Conservation (phyloP, 1,140 invertebrate genomes). For the Drosophila repleta region DNA sequence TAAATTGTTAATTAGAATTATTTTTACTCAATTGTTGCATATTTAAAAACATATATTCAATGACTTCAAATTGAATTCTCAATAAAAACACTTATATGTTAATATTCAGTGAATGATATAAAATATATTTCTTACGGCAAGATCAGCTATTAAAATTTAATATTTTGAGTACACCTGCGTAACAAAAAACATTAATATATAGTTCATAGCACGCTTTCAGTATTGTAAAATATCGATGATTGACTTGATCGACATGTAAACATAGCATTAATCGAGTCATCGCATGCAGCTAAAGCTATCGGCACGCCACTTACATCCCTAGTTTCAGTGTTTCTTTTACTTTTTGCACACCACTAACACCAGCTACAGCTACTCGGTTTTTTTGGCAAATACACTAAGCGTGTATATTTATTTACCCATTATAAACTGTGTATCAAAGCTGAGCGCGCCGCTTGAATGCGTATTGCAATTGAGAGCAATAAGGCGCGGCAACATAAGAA, state of each 20-base stretch:
- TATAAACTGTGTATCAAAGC: slow-evolving; percentile 6
- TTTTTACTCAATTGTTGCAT: too few species aligned
- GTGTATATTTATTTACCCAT: neutral
- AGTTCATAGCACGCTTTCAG: neutral
- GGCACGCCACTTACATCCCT: neutral
- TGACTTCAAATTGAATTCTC: too few species aligned
- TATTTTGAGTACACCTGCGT: too few species aligned
- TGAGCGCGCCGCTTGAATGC: neutral
- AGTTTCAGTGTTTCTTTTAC: slow-evolving; percentile 24
- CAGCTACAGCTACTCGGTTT: slow-evolving; percentile 17
- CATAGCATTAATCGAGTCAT: neutral
- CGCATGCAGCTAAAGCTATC: neutral
- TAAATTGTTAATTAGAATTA: too few species aligned
- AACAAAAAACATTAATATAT: too few species aligned
- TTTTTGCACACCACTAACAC: slow-evolving; percentile 28
- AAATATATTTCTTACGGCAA: too few species aligned
- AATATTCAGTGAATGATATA: neutral
- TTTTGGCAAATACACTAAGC: slow-evolving; percentile 23
- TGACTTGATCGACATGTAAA: neutral
- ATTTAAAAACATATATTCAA: too few species aligned
- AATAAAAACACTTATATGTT: too few species aligned
- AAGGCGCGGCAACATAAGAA: neutral
- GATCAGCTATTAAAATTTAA: too few species aligned
- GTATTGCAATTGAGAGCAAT: slow-evolving; percentile 9
- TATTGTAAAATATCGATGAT: neutral